Percentiles rank a stretch among this genome's conserved stretches.
Evolutionary conservation across 2,888 invertebrate species (phyloP).

Genomic region (Bombylius major): DNA sequence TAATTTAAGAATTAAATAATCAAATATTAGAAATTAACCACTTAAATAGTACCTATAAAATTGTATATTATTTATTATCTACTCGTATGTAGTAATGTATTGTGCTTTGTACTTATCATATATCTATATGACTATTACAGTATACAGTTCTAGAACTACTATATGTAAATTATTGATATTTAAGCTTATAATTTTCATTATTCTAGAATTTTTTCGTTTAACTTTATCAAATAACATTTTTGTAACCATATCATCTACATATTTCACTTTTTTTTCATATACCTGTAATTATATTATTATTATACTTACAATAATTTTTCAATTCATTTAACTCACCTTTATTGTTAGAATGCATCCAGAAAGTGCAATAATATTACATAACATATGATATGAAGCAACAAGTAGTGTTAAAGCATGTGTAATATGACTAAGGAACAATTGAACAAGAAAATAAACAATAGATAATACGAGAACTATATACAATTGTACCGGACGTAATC

Average conservation of each 20-base stretch:
- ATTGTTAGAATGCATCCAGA: constrained; percentile 65
- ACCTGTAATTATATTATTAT: not conserved
- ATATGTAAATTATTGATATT: no score
- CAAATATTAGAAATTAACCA: no score
- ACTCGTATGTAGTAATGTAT: no score
- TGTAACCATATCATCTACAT: not conserved
- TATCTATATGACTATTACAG: no score
- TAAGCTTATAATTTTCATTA: not conserved
- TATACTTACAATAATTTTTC: not conserved
- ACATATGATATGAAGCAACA: constrained; percentile 87
- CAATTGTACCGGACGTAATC: constrained; percentile 60
- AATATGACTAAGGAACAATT: constrained; percentile 74
- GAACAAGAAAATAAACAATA: constrained; percentile 62
- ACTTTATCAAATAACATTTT: not conserved
- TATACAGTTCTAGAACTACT: no score
- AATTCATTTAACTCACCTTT: constrained; percentile 45
- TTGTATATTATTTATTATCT: no score
- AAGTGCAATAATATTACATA: constrained; percentile 84
- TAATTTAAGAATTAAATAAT: no score
- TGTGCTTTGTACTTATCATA: no score
- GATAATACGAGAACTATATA: constrained; percentile 62
- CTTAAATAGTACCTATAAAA: no score
- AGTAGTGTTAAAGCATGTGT: constrained; percentile 85
- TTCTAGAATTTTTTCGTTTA: not conserved
- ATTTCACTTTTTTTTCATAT: no score